These are phyloP conservation scores for Megaleporinus macrocephalus DNA, from an alignment of 2,113 vertebrate species.

Conservation along the genomic window DNA sequence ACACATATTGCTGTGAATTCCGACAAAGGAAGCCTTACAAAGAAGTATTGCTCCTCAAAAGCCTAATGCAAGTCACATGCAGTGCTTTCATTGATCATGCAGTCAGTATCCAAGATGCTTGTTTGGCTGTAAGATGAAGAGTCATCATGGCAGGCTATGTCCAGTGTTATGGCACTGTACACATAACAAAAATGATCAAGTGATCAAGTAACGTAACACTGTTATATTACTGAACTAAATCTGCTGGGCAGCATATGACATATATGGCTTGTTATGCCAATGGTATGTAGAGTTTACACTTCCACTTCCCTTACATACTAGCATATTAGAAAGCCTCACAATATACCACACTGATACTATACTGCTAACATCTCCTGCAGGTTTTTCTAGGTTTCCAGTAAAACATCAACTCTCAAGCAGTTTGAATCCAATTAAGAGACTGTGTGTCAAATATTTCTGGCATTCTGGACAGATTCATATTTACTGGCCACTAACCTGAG, in stretches of 20 bases:
- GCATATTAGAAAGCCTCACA: too few relatives aligned
- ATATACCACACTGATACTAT: background rate
- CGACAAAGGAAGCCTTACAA: background rate
- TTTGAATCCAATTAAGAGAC: background rate
- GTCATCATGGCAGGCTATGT: too few relatives aligned
- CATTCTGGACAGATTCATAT: background rate
- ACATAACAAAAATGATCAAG: too few relatives aligned
- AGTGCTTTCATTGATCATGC: background rate
- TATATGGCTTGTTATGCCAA: too few relatives aligned
- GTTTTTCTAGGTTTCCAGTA: background rate
- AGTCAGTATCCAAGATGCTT: background rate
- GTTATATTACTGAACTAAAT: too few relatives aligned
- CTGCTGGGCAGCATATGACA: too few relatives aligned
- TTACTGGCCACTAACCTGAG: constrained; percentile 12
- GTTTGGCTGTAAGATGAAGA: background rate
- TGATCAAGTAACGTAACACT: too few relatives aligned
- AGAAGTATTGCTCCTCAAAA: constrained; percentile 1
- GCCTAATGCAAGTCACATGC: background rate
- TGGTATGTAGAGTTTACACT: too few relatives aligned
- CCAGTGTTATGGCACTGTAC: too few relatives aligned
- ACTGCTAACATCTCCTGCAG: background rate
- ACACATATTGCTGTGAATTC: background rate
- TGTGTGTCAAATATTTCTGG: background rate
- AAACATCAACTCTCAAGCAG: background rate
- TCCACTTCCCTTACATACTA: too few relatives aligned